Evolutionary conservation across 2,797 vertebrate species (phyloP), one percentile per base, ranked within the genome.

Genomic region (Malurus splendens): DNA sequence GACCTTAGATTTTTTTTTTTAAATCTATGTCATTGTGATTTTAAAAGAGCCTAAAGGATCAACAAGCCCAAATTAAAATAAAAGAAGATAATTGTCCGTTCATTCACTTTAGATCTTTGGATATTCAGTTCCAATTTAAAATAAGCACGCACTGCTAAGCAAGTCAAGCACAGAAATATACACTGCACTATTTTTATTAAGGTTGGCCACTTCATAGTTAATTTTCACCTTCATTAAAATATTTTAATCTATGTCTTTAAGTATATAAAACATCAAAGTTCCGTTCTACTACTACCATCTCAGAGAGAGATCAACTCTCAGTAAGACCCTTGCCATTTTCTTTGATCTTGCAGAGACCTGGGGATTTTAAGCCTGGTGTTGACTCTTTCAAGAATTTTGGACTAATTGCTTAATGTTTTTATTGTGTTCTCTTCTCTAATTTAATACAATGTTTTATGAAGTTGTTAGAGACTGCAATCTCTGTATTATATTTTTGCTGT

Each of bases 41-140:
- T 86, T 90, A 70, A 66, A 91, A 87, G 73, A 89, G 76, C 90
- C 84, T 72, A 89, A 79, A 95, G 90, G 89, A 92, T 92, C 92
- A 95, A 89, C 93, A 95, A 89, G 70, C 90, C 84, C 87, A 93
- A 94, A 95, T 94, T 94, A 94, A 87, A 89, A 90, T 45, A 79
- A 68, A 54, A 76, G 45, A 88, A 77, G 59, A 73, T 94, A 91
- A 94, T 60, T 89, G 56, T 52, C 28, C 7, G 5, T 64, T 82
- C 70, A 70, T 77, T 89, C 70, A 75, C 52, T 57, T 76, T 84
- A 90, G 65, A 72, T 78, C 61, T 70, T 87, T 48, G 45, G 28
- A 64, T 78, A 73, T 30, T 67, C 47, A 62, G 36, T 36, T 89
- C 28, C 44, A 71, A 45, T 90, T 90, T 92, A 52, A 90, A 91